phyloP scores from a whole-genome alignment of 1,140 invertebrate species.

The Papilio polyxenes region DNA sequence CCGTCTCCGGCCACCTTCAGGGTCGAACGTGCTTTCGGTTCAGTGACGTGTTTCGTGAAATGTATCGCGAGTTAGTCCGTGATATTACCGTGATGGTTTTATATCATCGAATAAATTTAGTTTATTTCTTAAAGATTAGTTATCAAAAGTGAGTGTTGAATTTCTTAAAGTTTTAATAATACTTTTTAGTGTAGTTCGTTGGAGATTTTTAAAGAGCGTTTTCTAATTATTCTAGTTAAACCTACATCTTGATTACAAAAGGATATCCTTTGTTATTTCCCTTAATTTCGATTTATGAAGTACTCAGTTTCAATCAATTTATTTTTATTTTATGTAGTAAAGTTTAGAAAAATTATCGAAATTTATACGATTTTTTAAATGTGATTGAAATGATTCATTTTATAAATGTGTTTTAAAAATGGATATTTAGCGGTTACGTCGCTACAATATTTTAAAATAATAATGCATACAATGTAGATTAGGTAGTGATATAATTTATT shows the following conservation, averaged over 20 bases:
- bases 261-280: not conserved
- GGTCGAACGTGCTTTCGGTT: constrained; percentile 45
- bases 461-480: not conserved
- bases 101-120: not conserved
- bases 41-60: constrained; percentile 12
- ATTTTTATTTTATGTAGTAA: not conserved
- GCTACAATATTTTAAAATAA: not conserved
- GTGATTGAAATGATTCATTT: too few relatives aligned
- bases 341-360: not conserved
- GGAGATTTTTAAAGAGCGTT: not conserved
- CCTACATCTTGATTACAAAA: not conserved
- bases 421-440: not conserved
- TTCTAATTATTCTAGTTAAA: not conserved
- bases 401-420: not conserved
- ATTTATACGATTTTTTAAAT: not conserved
- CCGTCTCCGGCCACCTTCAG: constrained; percentile 48
- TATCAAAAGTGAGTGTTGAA: not conserved
- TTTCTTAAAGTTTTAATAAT: not conserved
- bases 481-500: not conserved
- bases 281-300: not conserved
- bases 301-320: not conserved
- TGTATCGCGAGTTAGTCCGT: constrained; percentile 23
- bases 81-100: not conserved
- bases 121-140: not conserved
- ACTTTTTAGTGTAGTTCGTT: not conserved